A percentile compares a stretch with the other conserved stretches of the same genome.
phyloP scores from a whole-genome alignment of 2,113 vertebrate genomes.

The Channa argus region DNA sequence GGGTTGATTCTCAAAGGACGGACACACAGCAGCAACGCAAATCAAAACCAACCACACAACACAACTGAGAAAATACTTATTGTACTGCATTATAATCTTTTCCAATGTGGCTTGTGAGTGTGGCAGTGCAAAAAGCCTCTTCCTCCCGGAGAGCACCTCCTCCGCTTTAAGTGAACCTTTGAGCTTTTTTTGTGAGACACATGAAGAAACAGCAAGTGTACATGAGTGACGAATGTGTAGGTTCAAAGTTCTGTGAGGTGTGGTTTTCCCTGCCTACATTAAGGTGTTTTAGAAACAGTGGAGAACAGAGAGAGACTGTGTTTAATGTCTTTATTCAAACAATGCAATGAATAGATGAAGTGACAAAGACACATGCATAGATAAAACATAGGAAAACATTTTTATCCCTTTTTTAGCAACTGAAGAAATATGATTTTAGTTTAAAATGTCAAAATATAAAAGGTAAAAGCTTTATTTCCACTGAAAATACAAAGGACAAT shows the following conservation, averaged over 20 bases:
- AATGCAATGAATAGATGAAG: too few species aligned
- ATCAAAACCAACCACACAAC: constrained; percentile 19
- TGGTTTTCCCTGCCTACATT: constrained; percentile 6
- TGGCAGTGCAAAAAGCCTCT: neutral
- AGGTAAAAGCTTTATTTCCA: constrained; percentile 20
- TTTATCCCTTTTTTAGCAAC: too few species aligned
- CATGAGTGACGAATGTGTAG: neutral
- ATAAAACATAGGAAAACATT: too few species aligned
- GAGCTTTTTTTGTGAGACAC: neutral
- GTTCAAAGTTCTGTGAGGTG: constrained; percentile 58
- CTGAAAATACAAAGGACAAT: constrained; percentile 24
- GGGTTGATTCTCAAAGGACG: neutral
- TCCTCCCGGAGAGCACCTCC: neutral
- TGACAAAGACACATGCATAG: too few species aligned
- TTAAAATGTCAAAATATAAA: neutral
- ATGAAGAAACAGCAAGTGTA: neutral
- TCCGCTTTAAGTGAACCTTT: constrained; percentile 6
- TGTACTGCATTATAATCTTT: constrained; percentile 21
- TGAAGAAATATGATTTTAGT: too few species aligned
- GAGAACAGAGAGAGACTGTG: neutral
- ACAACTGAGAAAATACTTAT: constrained; percentile 2
- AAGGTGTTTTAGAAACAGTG: neutral
- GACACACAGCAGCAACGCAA: constrained; percentile 33
- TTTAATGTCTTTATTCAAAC: neutral
- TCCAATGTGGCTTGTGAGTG: constrained; percentile 8